These are phyloP conservation scores for Tachina lurida DNA, from an alignment of 2,888 invertebrate species.

Conservation along the genomic window DNA sequence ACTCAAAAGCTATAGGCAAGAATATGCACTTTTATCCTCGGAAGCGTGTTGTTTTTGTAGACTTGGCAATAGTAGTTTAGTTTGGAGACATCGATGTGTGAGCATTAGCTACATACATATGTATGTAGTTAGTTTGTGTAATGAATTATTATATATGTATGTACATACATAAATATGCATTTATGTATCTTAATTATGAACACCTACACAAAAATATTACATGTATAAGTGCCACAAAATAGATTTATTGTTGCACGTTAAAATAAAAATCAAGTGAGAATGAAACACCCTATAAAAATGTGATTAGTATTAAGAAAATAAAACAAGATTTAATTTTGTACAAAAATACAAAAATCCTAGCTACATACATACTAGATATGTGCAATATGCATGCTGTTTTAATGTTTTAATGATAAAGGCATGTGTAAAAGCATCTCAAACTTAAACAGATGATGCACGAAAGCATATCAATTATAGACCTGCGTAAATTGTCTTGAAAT, in stretches of 20 bases:
- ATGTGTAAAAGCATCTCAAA: background rate
- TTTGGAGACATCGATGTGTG: background rate
- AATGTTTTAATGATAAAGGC: too few relatives aligned
- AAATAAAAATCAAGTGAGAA: slow-evolving; percentile 5
- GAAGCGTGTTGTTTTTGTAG: too few relatives aligned
- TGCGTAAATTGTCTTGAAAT: too few relatives aligned
- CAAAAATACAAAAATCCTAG: slow-evolving; percentile 7
- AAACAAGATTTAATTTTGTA: slow-evolving; percentile 44
- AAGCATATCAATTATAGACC: too few relatives aligned
- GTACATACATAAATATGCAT: too few relatives aligned
- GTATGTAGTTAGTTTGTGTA: background rate
- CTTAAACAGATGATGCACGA: too few relatives aligned
- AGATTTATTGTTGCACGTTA: slow-evolving; percentile 28
- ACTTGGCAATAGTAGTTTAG: background rate
- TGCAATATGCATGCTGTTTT: background rate
- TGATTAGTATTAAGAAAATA: slow-evolving; percentile 54
- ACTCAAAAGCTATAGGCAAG: too few relatives aligned
- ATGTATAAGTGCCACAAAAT: slow-evolving; percentile 48
- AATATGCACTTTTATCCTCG: too few relatives aligned
- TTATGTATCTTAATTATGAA: too few relatives aligned
- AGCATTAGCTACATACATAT: background rate
- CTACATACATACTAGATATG: background rate
- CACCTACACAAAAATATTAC: slow-evolving; percentile 8
- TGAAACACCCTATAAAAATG: slow-evolving; percentile 20
- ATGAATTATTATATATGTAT: background rate